Conservation (phyloP, 2,113 vertebrate species). For the Trematomus loennbergii region DNA sequence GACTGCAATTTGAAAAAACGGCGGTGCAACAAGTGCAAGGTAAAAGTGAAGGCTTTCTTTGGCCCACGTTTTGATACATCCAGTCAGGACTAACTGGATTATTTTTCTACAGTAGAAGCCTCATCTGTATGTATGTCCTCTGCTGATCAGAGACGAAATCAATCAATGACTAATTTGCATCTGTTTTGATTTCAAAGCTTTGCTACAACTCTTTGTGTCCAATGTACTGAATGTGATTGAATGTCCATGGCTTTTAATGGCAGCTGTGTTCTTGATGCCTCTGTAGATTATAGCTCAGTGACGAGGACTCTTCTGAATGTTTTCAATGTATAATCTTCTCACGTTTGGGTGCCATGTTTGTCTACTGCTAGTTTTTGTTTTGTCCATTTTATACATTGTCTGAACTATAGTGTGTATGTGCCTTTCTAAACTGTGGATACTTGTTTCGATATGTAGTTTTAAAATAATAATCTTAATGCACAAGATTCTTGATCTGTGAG, state of each 20-base stretch:
- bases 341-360: slow-evolving; percentile 34
- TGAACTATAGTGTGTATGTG: slow-evolving; percentile 28
- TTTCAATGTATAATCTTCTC: slow-evolving; percentile 31
- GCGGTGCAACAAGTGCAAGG: not conserved
- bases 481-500: not conserved
- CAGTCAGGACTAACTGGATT: slow-evolving; percentile 15
- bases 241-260: slow-evolving; percentile 32
- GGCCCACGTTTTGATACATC: slow-evolving; percentile 29
- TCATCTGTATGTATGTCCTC: not conserved
- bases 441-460: slow-evolving; percentile 17
- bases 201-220: slow-evolving; percentile 1
- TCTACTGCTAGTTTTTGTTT: slow-evolving; percentile 7
- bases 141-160: slow-evolving; percentile 3
- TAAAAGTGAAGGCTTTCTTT: not conserved
- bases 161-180: slow-evolving; percentile 7
- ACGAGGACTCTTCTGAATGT: slow-evolving; percentile 36
- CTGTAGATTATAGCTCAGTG: slow-evolving; percentile 10
- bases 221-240: slow-evolving; percentile 11
- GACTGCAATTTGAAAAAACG: not conserved
- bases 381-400: slow-evolving; percentile 40
- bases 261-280: slow-evolving; percentile 27
- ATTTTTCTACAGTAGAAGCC: slow-evolving; percentile 43
- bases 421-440: slow-evolving; percentile 44
- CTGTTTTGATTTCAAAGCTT: slow-evolving; percentile 18
- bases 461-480: not conserved